phyloP scores from a whole-genome alignment of 2,113 vertebrate genomes.

The Melanostigma gelatinosum region DNA sequence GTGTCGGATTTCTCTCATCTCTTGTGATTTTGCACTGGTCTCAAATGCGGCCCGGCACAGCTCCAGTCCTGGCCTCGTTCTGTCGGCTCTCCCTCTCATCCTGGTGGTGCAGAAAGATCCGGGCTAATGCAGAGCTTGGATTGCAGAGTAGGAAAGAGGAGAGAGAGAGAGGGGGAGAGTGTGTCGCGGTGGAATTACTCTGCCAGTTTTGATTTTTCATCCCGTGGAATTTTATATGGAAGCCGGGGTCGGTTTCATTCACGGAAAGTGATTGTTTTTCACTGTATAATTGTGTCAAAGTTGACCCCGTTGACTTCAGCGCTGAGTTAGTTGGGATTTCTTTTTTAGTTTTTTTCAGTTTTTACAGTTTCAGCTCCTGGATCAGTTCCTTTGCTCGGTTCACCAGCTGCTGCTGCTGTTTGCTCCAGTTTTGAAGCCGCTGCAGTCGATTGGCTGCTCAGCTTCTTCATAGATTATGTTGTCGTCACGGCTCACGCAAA shows the following conservation, averaged over 20 bases:
- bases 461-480: conserved; percentile 63
- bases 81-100: conserved; percentile 64
- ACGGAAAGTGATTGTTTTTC: conserved; percentile 23
- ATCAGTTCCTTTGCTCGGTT: conserved; percentile 33
- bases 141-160: conserved; percentile 25
- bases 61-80: conserved; percentile 63
- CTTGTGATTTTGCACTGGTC: not conserved
- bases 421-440: conserved; percentile 65
- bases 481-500: conserved; percentile 78
- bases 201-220: conserved; percentile 54
- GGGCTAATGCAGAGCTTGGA: conserved; percentile 48
- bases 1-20: conserved; percentile 11
- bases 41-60: not conserved
- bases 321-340: not conserved
- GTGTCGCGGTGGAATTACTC: conserved; percentile 16
- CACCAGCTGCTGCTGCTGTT: conserved; percentile 71
- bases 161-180: conserved; percentile 14
- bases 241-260: conserved; percentile 9
- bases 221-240: conserved; percentile 22
- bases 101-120: conserved; percentile 66
- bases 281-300: conserved; percentile 24
- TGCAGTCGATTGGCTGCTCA: conserved; percentile 61
- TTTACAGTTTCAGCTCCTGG: conserved; percentile 28
- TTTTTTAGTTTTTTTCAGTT: conserved; percentile 32
- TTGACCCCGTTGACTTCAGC: conserved; percentile 11